Evolutionary conservation across 2,797 vertebrate species (phyloP).

Genomic region (Syndactyla subalaris): DNA sequence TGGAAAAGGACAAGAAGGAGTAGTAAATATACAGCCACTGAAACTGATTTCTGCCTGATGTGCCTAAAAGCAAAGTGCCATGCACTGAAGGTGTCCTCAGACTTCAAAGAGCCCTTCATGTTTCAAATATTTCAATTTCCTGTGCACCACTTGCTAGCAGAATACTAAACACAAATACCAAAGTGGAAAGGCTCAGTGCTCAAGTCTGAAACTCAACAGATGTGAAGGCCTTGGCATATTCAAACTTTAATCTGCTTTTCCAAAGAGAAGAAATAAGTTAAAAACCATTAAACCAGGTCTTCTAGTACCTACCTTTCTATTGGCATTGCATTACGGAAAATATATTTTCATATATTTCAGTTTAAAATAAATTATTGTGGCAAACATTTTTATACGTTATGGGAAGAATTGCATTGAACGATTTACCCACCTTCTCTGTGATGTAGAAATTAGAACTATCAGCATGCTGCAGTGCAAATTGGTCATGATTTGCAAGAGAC

Average conservation of each 20-base stretch:
- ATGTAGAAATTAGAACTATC: conserved; percentile 98
- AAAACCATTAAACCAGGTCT: not conserved
- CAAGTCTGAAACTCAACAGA: not conserved
- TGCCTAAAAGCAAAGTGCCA: not conserved
- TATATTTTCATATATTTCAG: not conserved
- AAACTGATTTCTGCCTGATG: not conserved
- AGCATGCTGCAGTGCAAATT: conserved; percentile 92
- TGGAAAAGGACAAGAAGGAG: not conserved
- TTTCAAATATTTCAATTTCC: conserved; percentile 31
- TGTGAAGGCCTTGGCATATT: not conserved
- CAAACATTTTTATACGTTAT: not conserved
- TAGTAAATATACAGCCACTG: not conserved
- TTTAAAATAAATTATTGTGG: not conserved
- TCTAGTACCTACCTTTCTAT: not conserved
- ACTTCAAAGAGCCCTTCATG: not conserved
- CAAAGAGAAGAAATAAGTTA: not conserved
- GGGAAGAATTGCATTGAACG: not conserved
- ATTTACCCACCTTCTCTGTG: conserved; percentile 92
- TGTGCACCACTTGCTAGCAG: not conserved
- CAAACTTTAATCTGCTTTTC: not conserved
- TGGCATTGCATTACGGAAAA: not conserved
- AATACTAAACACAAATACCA: not conserved
- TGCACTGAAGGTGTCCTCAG: not conserved
- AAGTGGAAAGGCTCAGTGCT: not conserved
- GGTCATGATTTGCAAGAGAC: conserved; percentile 92